Evolutionary conservation across 2,797 vertebrate species (phyloP), one percentile per base, ranked within the genome.

Genomic region (Gastrophryne carolinensis): DNA sequence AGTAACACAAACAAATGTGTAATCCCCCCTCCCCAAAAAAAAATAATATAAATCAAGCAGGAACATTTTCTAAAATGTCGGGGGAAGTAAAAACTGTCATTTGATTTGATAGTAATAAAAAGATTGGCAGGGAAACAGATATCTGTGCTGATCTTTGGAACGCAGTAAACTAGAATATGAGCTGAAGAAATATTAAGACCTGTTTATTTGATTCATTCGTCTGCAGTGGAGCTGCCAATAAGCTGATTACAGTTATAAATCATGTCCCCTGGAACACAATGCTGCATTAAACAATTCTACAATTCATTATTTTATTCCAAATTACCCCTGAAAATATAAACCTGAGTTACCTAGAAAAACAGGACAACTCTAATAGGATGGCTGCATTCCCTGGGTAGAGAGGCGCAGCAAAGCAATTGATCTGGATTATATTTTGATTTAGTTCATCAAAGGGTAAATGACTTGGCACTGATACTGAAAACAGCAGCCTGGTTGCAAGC

Each of bases 191-290:
- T 72, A 72, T 72, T 52, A 24, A 64, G n/a, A 64, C 61, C 44
- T 65, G 50, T 24, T 74, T 29, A 37, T 74, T 35, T 56, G 57
- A 63, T 52, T 73, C 37, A 61, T 62, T 58, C 21, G 26, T 49
- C 34, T 52, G 15, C 44, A 19, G 13, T 19, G 27, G 12, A 50
- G 15, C 37, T 74, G 72, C 35, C 72, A 74, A 74, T 66, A 65
- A 17, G 34, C 63, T 66, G 62, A 74, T 74, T 58, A 53, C n/a
- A 19, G 72, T 74, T 66, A 74, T 74, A 34, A 29, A 58, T 74
- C 62, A 74, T 29, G 26, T 65, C 49, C 27, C 5, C 13, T 21
- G 47, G 41, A 17, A 56, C 24, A 10, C 17, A n/a, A 19, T 29
- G 12, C 21, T 29, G 30, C 17, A 32, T 52, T 62, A 30, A 58